Base-by-base conservation (phyloP, 2,888 invertebrate genomes). In the Heliconius ethilla region DNA sequence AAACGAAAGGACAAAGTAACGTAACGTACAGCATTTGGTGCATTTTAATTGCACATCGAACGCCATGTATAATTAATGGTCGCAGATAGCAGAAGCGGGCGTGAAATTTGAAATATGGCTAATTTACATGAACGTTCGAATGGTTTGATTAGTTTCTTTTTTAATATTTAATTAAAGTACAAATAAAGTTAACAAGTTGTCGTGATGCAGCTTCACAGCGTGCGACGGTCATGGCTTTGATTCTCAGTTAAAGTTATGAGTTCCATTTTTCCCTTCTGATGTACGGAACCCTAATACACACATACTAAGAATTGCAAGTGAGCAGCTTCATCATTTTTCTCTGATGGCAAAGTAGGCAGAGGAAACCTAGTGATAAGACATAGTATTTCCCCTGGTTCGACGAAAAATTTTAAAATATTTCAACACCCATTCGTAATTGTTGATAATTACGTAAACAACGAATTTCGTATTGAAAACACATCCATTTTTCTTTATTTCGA, bases 21-120 rank as follows among this genome's bases (percentile, higher is more conserved):
- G 80, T 75, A 65, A 76, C 63, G 27, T 63, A 15, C 15, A 82
- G 81, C 80, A 82, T 83, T 79, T 75, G 77, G 80, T 78, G 80
- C 79, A 83, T 79, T 85, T 84, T 88, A 87, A 88, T 87, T 88
- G 85, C 84, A 83, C 82, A 84, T 87, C 86, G 87, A 84, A 80
- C 83, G 79, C 78, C 81, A 75, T 77, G 77, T 79, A 79, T 87
- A 85, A 88, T 87, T 84, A 87, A 88, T 88, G 85, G 85, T 73
- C 55, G 81, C 78, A 83, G 87, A 87, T 87, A 88, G 83, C 82
- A 80, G 78, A 79, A 81, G 79, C 76, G 62, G 63, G 81, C 78
- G 82, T 76, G 81, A 82, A 83, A 83, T 84, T 84, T 85, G 84
- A 86, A 84, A 83, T 85, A 85, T 83, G 81, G 78, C 77, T 27